Evolutionary conservation across 2,113 vertebrate species (phyloP).

Genomic region (Phocoena phocoena): DNA sequence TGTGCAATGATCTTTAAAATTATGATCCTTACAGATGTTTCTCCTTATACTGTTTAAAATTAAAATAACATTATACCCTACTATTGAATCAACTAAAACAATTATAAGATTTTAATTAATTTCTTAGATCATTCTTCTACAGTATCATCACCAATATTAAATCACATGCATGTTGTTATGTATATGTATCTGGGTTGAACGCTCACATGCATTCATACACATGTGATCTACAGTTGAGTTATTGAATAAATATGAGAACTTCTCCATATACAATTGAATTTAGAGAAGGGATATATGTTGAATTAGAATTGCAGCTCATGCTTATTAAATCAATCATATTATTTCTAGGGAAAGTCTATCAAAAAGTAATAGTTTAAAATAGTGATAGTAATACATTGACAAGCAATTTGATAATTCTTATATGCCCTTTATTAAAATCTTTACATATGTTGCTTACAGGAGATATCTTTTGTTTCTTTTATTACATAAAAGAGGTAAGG

Average conservation of each 20-base stretch:
- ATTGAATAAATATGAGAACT: not conserved
- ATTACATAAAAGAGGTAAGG: not conserved
- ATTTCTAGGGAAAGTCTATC: not conserved
- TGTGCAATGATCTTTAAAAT: conserved; percentile 18
- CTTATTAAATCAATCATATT: not conserved
- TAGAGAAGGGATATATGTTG: not conserved
- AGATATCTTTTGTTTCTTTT: not conserved
- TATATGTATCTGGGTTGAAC: not conserved
- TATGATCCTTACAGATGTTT: not conserved
- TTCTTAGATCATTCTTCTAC: not conserved
- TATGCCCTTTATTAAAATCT: not conserved
- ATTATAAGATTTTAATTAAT: not conserved
- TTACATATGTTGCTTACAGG: not conserved
- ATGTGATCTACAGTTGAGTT: not conserved
- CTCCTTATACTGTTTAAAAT: not conserved
- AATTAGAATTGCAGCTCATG: not conserved
- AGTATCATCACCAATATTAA: not conserved
- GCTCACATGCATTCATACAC: not conserved
- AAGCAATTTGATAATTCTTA: not conserved
- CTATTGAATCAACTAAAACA: not conserved
- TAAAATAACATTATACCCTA: not conserved
- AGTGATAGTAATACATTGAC: not conserved
- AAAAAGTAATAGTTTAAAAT: not conserved
- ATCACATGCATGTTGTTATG: not conserved
- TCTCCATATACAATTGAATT: not conserved